These are phyloP conservation scores for Elymnias hypermnestra DNA, from an alignment of 1,140 invertebrate species.

Conservation along the genomic window DNA sequence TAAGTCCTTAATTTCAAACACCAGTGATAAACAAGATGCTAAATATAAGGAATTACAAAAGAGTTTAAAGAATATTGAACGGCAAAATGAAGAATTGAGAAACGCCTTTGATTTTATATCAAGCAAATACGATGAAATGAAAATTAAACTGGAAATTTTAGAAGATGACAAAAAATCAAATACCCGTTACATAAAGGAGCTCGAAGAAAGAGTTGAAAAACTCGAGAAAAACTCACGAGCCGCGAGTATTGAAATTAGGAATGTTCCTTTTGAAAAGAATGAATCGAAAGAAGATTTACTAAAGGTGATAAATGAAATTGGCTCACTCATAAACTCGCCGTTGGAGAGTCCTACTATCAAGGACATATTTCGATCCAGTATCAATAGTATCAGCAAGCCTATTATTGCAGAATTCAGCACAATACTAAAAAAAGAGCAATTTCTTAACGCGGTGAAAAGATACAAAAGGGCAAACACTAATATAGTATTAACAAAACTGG, in stretches of 20 bases:
- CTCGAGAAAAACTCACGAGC: neutral
- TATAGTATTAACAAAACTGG: neutral
- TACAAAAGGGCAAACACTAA: neutral
- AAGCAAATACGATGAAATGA: neutral
- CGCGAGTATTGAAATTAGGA: neutral
- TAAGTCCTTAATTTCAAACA: too few species aligned
- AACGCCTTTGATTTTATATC: neutral
- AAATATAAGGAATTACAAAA: neutral
- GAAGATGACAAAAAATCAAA: neutral
- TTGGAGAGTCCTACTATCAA: neutral
- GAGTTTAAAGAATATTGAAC: neutral
- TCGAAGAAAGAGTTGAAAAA: neutral
- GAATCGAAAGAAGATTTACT: neutral
- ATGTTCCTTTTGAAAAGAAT: neutral
- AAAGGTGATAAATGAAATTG: neutral
- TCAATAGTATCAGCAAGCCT: neutral
- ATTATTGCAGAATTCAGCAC: neutral
- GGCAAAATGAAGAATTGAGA: neutral
- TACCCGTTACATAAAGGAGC: neutral
- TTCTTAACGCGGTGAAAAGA: neutral
- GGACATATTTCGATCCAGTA: neutral
- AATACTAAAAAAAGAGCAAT: neutral
- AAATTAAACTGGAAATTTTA: neutral
- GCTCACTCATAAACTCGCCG: neutral
- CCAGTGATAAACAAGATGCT: too few species aligned